These are phyloP conservation scores for Muricea muricata DNA, from an alignment of 92 coral and sea anemone species.

Conservation along the genomic window DNA sequence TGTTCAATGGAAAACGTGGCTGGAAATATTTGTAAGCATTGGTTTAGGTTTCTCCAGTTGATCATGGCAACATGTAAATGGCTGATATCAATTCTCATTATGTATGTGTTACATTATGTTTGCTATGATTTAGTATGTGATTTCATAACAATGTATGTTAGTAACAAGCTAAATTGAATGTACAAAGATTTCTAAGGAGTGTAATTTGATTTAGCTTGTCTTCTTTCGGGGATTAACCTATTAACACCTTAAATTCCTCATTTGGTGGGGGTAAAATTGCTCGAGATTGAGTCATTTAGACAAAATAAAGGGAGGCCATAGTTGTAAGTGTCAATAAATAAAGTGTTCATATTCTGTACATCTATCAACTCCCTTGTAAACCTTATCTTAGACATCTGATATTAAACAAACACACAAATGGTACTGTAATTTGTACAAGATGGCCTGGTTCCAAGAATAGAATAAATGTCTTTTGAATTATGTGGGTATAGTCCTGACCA, in stretches of 20 bases:
- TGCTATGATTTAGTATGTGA: background rate
- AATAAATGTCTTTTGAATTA: too few relatives aligned
- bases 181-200: background rate
- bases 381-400: too few relatives aligned
- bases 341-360: background rate
- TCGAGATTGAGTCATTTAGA: background rate
- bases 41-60: background rate
- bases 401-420: background rate
- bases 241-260: background rate
- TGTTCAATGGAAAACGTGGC: background rate
- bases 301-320: background rate
- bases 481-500: background rate
- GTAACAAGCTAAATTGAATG: background rate
- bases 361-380: background rate
- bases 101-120: background rate
- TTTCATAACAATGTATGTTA: background rate
- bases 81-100: slow-evolving; percentile 6
- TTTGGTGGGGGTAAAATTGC: background rate
- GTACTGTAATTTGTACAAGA: background rate
- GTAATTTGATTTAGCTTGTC: background rate
- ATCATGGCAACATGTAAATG: slow-evolving; percentile 3
- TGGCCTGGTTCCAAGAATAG: background rate
- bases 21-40: background rate
- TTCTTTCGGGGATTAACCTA: background rate
- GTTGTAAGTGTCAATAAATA: too few relatives aligned